Percentiles rank a stretch among this genome's conserved stretches.
phyloP scores from a whole-genome alignment of 2,113 vertebrate species.

The Campylomormyrus tamandua region DNA sequence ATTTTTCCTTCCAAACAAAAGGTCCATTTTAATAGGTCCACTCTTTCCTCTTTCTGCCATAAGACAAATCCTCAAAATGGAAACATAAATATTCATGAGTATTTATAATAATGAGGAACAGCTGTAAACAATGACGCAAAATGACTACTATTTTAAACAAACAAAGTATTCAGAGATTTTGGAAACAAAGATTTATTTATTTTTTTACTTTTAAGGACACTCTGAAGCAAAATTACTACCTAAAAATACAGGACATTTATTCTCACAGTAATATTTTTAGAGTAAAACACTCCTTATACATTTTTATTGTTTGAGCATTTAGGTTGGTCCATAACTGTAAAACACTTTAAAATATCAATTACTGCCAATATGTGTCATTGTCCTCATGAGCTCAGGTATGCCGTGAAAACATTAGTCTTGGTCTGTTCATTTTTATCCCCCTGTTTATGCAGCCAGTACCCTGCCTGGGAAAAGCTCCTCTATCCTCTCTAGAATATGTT shows the following conservation, averaged over 20 bases:
- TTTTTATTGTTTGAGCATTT: neutral
- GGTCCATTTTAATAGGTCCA: neutral
- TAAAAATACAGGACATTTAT: neutral
- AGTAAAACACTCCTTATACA: neutral
- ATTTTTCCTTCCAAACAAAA: neutral
- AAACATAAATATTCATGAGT: neutral
- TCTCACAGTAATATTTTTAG: neutral
- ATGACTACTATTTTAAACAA: neutral
- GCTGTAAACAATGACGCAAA: neutral
- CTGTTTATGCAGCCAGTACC: neutral
- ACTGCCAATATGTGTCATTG: neutral
- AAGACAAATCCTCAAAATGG: neutral
- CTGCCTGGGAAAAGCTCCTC: neutral
- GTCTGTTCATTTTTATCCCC: neutral
- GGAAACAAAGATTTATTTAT: neutral
- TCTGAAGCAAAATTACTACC: neutral
- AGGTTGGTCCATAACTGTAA: neutral
- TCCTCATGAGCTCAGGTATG: neutral
- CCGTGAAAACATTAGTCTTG: neutral
- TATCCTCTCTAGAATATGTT: neutral
- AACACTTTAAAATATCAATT: neutral
- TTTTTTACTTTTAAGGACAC: neutral
- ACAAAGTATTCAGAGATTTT: neutral
- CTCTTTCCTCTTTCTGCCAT: neutral
- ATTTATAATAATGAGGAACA: neutral